Percentiles rank a stretch among this genome's conserved stretches.
Conservation (phyloP, 2,797 vertebrate species). For the Lemur catta region DNA sequence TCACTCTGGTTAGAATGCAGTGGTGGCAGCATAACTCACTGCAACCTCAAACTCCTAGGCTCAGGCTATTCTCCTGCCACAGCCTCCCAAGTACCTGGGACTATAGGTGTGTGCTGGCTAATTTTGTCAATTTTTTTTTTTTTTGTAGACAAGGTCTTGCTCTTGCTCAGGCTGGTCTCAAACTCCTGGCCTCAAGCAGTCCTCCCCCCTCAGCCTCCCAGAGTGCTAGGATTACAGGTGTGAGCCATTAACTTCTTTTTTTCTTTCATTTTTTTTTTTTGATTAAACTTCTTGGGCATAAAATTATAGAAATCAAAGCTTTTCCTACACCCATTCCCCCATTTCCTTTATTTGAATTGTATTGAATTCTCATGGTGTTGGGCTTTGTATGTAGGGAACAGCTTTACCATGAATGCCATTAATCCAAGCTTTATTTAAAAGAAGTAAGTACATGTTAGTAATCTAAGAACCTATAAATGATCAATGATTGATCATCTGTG, state of each 20-base stretch:
- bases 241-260: not conserved
- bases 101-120: not conserved
- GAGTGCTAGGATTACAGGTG: not conserved
- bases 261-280: not conserved
- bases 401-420: not conserved
- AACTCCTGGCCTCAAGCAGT: not conserved
- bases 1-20: not conserved
- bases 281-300: not conserved
- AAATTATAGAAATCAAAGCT: conserved; percentile 34
- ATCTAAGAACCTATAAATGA: not conserved
- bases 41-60: not conserved
- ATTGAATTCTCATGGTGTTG: not conserved
- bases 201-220: not conserved
- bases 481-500: not conserved
- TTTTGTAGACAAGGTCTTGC: not conserved
- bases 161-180: not conserved
- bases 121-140: not conserved
- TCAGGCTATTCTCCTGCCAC: not conserved
- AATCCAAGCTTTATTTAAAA: not conserved
- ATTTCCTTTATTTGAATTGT: not conserved
- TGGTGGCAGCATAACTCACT: not conserved
- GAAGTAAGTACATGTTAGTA: not conserved
- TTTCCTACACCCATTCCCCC: not conserved
- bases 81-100: not conserved
- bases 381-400: not conserved